Evolutionary conservation across 2,888 invertebrate species (phyloP).

Genomic region (Disparrhopalites patrizii): DNA sequence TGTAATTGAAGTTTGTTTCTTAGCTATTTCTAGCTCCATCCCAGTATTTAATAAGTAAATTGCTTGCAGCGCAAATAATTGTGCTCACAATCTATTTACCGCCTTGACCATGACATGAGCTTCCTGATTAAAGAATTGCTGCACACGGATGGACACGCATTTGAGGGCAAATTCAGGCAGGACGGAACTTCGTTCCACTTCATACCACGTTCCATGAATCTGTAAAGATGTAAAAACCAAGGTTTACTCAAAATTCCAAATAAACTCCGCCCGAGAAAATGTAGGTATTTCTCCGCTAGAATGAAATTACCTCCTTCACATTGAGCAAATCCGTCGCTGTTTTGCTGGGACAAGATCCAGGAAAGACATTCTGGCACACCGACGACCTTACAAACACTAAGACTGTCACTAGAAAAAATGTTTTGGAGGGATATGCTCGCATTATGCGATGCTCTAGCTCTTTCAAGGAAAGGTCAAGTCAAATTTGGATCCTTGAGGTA

Average conservation of each 20-base stretch:
- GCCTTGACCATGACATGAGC: background rate
- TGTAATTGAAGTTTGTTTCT: too few species aligned
- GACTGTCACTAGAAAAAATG: too few species aligned
- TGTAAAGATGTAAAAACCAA: background rate
- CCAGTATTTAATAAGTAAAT: background rate
- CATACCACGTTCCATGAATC: slow-evolving; percentile 9
- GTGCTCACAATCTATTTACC: background rate
- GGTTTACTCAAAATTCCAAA: background rate
- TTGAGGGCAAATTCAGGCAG: background rate
- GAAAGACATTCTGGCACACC: background rate
- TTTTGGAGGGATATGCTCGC: too few species aligned
- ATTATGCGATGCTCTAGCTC: too few species aligned
- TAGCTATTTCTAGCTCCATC: too few species aligned
- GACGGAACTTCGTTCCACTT: background rate
- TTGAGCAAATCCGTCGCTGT: background rate
- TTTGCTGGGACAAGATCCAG: background rate
- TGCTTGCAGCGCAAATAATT: background rate
- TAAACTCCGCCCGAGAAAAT: background rate
- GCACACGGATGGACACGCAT: background rate
- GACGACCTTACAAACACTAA: too few species aligned
- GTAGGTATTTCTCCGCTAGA: background rate
- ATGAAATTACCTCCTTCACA: background rate
- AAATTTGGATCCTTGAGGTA: too few species aligned
- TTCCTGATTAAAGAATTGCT: background rate
- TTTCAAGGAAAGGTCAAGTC: too few species aligned